Evolutionary conservation across 2,113 vertebrate genomes (phyloP), one percentile per base, ranked within the genome.

Genomic region (Tachycineta bicolor): DNA sequence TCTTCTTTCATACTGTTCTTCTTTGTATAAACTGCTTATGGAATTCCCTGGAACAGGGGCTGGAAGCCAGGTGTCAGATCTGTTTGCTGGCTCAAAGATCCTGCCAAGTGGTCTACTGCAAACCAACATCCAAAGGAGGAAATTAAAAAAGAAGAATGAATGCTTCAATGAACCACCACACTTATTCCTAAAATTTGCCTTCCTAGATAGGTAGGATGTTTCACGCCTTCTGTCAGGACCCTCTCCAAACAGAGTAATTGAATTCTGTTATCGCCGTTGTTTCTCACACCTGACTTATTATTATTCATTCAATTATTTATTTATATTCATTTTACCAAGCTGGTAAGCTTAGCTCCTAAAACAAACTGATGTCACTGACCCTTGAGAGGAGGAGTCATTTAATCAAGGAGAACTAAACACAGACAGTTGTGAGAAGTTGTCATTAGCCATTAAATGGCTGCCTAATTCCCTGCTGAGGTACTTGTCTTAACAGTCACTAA

Each of bases 201-300:
- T 96, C 74, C 76, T 76, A 63, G 20, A 65, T 88, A 94, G 46
- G 75, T 96, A 85, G 82, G 82, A 91, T 86, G 76, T 91, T 95
- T 91, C 87, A 96, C 3, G 23, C 89, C 87, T 92, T 93, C 90
- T 97, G 85, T 86, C 89, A 89, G 89, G 93, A 96, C 78, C 65
- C 77, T 84, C 96, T 98, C 97, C 97, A 97, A 97, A 96, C n/a
- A 92, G 63, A 2, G 7, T 93, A 97, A 98, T 94, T 97, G 95
- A 97, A 97, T 96, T 96, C 82, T 92, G 75, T 96, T 94, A 91
- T 76, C 88, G 77, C 52, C 58, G 94, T 96, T 94, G 63, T 93
- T 91, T 88, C 92, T 88, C 67, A 90, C 50, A 90, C 95, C 94
- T 95, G 85, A 52, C 11, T 47, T 87, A 47, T 74, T 34, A 43